Percentiles rank a stretch among this genome's conserved stretches.
Conservation (phyloP, 2,113 vertebrate genomes). For the Clarias macrocephalus region DNA sequence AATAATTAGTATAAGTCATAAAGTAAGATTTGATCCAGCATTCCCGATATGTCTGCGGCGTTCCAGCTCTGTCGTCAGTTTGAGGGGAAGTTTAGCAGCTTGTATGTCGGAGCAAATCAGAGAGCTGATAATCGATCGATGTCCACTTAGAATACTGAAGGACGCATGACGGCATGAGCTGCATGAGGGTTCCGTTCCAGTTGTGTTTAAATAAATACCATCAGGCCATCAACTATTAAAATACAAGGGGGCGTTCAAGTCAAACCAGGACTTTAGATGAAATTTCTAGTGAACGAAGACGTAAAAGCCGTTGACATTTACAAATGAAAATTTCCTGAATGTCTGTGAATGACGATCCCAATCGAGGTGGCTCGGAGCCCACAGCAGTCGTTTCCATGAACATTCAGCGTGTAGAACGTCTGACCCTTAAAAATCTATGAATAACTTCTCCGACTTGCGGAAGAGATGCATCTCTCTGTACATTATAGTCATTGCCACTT, state of each 20-base stretch:
- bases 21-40: background rate
- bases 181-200: background rate
- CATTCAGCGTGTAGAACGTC: too few species aligned
- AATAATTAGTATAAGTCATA: background rate
- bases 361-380: too few species aligned
- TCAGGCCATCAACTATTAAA: background rate
- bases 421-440: too few species aligned
- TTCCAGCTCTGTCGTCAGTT: background rate
- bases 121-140: background rate
- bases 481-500: too few species aligned
- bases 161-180: background rate
- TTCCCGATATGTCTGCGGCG: background rate
- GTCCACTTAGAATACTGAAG: background rate
- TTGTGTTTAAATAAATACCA: background rate
- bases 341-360: too few species aligned
- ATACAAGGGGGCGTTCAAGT: background rate
- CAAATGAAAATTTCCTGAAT: too few species aligned
- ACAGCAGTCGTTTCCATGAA: too few species aligned
- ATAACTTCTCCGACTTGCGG: too few species aligned
- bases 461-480: too few species aligned
- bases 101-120: background rate
- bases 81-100: slow-evolving; percentile 5
- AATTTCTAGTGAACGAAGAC: too few species aligned
- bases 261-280: too few species aligned
- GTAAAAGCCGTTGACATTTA: too few species aligned